Conservation (phyloP, 2,113 vertebrate species). For the Struthidea cinerea region DNA sequence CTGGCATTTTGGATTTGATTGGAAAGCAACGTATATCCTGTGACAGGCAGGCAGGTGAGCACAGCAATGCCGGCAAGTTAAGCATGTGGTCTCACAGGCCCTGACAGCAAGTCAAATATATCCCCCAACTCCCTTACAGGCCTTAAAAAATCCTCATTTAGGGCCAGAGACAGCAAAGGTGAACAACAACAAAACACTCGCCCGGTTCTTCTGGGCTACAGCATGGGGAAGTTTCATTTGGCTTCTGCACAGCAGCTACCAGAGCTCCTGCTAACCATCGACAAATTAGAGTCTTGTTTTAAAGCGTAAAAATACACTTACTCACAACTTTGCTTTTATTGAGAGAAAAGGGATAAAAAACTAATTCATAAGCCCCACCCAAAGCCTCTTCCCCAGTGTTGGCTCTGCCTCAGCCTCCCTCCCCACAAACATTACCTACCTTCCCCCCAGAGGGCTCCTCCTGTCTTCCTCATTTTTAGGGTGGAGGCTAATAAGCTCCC, state of each 20-base stretch:
- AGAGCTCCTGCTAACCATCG: not conserved
- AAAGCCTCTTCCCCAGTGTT: not conserved
- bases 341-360: not conserved
- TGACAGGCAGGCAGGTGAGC: not conserved
- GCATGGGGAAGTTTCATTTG: not conserved
- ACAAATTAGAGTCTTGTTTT: not conserved
- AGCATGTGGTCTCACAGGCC: not conserved
- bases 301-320: not conserved
- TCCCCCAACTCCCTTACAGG: accelerated
- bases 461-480: conserved; percentile 56
- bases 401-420: not conserved
- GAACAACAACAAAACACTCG: accelerated
- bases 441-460: conserved; percentile 34
- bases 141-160: not conserved
- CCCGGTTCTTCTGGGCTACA: accelerated
- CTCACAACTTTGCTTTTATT: not conserved
- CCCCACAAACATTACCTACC: not conserved
- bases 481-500: conserved; percentile 59
- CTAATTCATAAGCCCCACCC: not conserved
- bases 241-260: not conserved
- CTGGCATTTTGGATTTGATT: not conserved
- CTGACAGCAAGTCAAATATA: not conserved
- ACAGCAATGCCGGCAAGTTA: not conserved
- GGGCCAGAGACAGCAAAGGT: not conserved
- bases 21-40: not conserved